phyloP scores from a whole-genome alignment of 2,888 invertebrate genomes.

The Dasysyrphus tricinctus region DNA sequence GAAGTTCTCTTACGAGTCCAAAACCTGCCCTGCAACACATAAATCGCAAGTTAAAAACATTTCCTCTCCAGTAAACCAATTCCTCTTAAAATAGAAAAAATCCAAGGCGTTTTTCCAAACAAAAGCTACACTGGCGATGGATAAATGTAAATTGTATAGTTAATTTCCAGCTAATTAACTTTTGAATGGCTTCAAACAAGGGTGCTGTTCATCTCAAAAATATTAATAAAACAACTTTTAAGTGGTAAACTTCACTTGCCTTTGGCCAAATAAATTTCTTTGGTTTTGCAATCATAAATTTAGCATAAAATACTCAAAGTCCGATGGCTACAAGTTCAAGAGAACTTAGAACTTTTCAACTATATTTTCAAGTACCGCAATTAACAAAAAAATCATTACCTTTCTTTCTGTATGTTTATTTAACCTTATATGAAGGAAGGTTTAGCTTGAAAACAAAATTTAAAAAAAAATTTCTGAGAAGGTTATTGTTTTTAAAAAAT shows the following conservation, averaged over 20 bases:
- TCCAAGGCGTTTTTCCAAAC: background rate
- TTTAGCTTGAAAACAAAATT: no score
- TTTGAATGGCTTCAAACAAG: slow-evolving; percentile 32
- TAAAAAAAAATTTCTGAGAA: no score
- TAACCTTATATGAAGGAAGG: background rate
- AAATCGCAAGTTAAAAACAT: background rate
- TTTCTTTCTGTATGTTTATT: slow-evolving; percentile 14
- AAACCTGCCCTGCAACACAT: background rate
- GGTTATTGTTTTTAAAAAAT: no score
- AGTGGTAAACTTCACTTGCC: slow-evolving; percentile 46
- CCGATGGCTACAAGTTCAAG: slow-evolving; percentile 15
- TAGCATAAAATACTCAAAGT: slow-evolving; percentile 20
- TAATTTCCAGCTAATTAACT: slow-evolving; percentile 41
- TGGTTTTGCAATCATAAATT: slow-evolving; percentile 33
- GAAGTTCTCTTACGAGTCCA: background rate
- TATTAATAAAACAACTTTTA: slow-evolving; percentile 50
- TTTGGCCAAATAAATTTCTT: slow-evolving; percentile 35
- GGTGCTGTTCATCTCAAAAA: slow-evolving; percentile 28
- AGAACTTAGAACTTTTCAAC: slow-evolving; percentile 14
- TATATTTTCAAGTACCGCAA: slow-evolving; percentile 7
- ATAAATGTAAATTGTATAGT: background rate
- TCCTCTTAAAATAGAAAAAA: background rate
- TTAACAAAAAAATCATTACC: background rate
- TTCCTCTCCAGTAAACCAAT: background rate
- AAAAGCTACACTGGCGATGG: background rate